A percentile compares a stretch with the other conserved stretches of the same genome.
Conservation (phyloP, 2,888 invertebrate genomes). For the Liodrosophila aerea region DNA sequence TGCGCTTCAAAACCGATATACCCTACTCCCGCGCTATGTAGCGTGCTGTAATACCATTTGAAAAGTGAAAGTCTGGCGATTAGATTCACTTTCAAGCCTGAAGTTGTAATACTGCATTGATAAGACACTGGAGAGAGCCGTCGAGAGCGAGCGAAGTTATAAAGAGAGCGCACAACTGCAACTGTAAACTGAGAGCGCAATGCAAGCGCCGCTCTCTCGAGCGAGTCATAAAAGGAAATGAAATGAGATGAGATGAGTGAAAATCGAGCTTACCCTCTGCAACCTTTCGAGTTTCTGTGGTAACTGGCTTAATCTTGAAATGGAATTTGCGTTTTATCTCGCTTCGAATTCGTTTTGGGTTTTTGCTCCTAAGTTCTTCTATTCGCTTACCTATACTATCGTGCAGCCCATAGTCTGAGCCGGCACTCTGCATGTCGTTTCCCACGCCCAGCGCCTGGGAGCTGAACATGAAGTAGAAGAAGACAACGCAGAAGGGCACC, state of each 20-base stretch:
- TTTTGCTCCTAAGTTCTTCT: neutral
- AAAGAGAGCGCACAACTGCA: neutral
- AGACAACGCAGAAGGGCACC: conserved; percentile 20
- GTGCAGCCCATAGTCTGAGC: conserved; percentile 31
- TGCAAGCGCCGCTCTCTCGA: too few species aligned
- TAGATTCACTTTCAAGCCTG: neutral
- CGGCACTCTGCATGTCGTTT: conserved; percentile 16
- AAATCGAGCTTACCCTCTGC: too few species aligned
- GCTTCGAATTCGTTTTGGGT: too few species aligned
- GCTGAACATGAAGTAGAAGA: conserved; percentile 49
- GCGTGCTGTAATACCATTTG: neutral
- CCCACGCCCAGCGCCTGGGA: conserved; percentile 41
- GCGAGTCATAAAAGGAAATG: too few species aligned
- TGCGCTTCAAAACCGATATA: neutral
- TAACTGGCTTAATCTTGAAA: too few species aligned
- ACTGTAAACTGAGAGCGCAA: too few species aligned
- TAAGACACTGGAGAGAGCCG: neutral
- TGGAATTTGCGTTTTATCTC: too few species aligned
- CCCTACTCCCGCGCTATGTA: neutral
- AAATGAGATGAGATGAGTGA: too few species aligned
- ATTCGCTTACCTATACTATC: conserved; percentile 52
- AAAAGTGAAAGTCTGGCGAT: conserved; percentile 5
- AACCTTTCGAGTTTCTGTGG: too few species aligned
- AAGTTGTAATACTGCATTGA: neutral
- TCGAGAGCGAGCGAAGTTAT: neutral